Evolutionary conservation across 2,797 vertebrate genomes (phyloP).

Genomic region (Acanthis flammea): DNA sequence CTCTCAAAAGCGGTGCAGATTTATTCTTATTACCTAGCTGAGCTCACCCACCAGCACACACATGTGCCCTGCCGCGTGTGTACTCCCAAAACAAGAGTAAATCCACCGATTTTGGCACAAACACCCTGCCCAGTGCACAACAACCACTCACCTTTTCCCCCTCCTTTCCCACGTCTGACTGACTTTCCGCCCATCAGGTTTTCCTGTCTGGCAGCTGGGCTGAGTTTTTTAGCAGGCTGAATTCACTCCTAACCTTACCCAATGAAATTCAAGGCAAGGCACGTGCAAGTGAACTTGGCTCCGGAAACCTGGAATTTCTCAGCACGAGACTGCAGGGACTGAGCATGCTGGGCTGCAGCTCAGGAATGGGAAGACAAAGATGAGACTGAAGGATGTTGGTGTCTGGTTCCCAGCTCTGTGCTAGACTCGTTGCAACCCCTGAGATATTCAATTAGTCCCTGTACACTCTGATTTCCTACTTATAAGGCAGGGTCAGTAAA

Average conservation of each 20-base stretch:
- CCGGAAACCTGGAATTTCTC: background rate
- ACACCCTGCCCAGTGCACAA: background rate
- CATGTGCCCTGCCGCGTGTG: background rate
- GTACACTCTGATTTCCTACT: background rate
- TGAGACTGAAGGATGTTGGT: background rate
- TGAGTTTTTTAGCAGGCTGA: background rate
- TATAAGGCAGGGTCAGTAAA: background rate
- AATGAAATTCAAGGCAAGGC: background rate
- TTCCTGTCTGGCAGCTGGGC: background rate
- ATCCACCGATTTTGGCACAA: background rate
- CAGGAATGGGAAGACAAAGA: background rate
- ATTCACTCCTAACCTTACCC: background rate
- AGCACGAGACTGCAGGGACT: background rate
- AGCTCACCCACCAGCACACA: background rate
- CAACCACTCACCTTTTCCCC: background rate
- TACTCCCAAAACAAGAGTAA: background rate
- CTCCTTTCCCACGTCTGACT: background rate
- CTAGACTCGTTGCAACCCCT: background rate
- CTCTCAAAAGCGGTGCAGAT: background rate
- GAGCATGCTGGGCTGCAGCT: background rate
- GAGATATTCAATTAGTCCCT: background rate
- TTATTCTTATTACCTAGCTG: background rate
- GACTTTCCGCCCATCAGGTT: conserved; percentile 4
- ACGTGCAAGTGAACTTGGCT: background rate
- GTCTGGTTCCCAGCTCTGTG: background rate